Percentiles rank a stretch among this genome's conserved stretches.
phyloP scores from a whole-genome alignment of 2,113 vertebrate genomes.

The Neolamprologus hecqui region DNA sequence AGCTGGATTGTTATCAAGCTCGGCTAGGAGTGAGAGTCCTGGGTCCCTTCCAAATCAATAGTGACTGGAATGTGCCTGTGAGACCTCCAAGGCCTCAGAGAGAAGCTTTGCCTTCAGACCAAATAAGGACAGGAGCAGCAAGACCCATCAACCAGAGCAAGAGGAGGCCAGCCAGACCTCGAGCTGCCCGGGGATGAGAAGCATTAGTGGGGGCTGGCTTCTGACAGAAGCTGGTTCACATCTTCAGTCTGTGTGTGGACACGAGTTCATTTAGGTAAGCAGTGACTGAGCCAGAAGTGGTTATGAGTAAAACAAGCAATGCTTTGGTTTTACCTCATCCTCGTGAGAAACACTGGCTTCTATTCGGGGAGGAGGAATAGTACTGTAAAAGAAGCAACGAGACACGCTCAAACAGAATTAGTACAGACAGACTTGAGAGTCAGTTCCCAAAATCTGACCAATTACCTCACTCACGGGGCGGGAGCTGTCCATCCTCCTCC shows the following conservation, averaged over 20 bases:
- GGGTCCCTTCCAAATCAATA: constrained; percentile 54
- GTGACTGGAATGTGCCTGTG: constrained; percentile 53
- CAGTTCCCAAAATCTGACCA: constrained; percentile 50
- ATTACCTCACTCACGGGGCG: constrained; percentile 59
- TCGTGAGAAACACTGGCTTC: background rate
- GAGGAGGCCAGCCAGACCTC: constrained; percentile 6
- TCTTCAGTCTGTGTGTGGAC: background rate
- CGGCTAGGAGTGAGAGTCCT: background rate
- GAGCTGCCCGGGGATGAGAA: constrained; percentile 14
- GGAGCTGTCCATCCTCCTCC: constrained; percentile 40
- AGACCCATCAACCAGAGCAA: constrained; percentile 26
- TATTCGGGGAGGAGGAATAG: background rate
- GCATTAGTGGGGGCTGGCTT: background rate
- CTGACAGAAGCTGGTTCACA: background rate
- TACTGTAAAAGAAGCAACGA: background rate
- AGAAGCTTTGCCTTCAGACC: constrained; percentile 57
- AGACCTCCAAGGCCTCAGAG: constrained; percentile 29
- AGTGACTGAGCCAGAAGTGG: background rate
- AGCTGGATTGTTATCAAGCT: background rate
- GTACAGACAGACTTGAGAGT: background rate
- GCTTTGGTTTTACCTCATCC: background rate
- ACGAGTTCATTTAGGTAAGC: background rate
- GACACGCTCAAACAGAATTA: background rate
- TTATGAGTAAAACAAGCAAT: background rate
- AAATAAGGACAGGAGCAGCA: constrained; percentile 66